Evolutionary conservation across 2,113 vertebrate species (phyloP).

Genomic region (Chascanopsetta lugubris): DNA sequence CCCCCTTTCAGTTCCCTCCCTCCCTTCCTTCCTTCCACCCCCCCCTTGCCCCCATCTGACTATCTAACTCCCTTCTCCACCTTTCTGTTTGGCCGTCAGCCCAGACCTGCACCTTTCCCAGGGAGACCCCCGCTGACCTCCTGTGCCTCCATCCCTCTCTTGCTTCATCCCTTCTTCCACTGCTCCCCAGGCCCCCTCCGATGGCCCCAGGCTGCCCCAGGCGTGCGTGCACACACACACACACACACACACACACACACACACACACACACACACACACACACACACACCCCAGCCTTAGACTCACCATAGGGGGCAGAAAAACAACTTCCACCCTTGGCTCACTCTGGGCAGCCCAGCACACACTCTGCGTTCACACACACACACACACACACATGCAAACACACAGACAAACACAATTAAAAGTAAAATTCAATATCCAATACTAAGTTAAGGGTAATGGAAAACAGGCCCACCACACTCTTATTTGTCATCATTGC

Average conservation of each 20-base stretch:
- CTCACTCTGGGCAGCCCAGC: conserved; percentile 76
- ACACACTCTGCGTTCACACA: conserved; percentile 45
- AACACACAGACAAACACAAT: conserved; percentile 34
- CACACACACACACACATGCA: conserved; percentile 20
- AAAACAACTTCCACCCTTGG: conserved; percentile 84
- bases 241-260: conserved; percentile 37
- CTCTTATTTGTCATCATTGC: not conserved
- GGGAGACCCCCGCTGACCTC: conserved; percentile 71
- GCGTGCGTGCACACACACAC: conserved; percentile 8
- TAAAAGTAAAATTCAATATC: conserved; percentile 40
- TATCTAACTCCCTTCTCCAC: conserved; percentile 46
- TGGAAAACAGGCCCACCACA: conserved; percentile 14
- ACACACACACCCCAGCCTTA: conserved; percentile 21
- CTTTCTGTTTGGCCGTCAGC: conserved; percentile 71
- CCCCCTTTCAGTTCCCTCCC: not conserved
- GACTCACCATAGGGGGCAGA: conserved; percentile 81
- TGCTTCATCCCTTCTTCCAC: conserved; percentile 63
- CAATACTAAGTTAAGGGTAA: conserved; percentile 10
- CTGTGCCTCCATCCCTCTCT: conserved; percentile 59
- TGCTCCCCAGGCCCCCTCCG: conserved; percentile 76
- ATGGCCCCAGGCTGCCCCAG: conserved; percentile 78
- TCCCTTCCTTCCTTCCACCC: not conserved
- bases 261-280: conserved; percentile 45
- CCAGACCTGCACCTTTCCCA: conserved; percentile 76
- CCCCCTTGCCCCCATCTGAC: not conserved